Conservation (phyloP, 2,113 vertebrate genomes). For the Chlorodrepanis virens region DNA sequence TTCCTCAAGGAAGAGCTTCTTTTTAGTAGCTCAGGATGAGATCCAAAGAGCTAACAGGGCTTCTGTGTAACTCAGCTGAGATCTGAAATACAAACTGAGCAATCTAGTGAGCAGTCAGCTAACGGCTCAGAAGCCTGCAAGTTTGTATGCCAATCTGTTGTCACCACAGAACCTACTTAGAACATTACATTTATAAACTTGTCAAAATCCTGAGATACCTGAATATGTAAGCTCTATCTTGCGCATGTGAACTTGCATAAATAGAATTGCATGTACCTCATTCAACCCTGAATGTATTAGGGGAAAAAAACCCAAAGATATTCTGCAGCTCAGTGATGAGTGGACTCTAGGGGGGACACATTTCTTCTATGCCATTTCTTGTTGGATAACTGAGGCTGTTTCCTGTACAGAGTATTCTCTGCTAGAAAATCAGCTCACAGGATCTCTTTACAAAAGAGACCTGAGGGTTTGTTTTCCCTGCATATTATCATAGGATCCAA, state of each 20-base stretch:
- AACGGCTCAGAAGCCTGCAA: neutral
- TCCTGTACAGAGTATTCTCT: neutral
- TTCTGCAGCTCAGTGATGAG: neutral
- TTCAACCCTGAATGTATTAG: neutral
- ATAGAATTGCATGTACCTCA: neutral
- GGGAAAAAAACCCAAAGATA: rapidly evolving
- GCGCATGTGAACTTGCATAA: neutral
- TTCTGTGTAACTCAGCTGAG: neutral
- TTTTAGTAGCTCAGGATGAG: neutral
- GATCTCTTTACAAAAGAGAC: neutral
- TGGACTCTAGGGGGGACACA: rapidly evolving
- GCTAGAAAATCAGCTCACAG: neutral
- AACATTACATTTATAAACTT: neutral
- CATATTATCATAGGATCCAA: neutral
- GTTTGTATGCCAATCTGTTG: neutral
- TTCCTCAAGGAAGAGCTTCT: neutral
- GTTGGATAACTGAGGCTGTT: neutral
- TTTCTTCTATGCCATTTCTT: neutral
- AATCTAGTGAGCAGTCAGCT: neutral
- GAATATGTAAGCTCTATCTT: neutral
- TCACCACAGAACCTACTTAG: neutral
- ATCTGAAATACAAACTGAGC: neutral
- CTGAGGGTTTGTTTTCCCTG: neutral
- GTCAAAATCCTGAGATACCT: neutral
- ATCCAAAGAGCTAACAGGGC: neutral